A percentile compares a stretch with the other conserved stretches of the same genome.
phyloP scores from a whole-genome alignment of 2,113 vertebrate genomes.

The Ascaphus truei region DNA sequence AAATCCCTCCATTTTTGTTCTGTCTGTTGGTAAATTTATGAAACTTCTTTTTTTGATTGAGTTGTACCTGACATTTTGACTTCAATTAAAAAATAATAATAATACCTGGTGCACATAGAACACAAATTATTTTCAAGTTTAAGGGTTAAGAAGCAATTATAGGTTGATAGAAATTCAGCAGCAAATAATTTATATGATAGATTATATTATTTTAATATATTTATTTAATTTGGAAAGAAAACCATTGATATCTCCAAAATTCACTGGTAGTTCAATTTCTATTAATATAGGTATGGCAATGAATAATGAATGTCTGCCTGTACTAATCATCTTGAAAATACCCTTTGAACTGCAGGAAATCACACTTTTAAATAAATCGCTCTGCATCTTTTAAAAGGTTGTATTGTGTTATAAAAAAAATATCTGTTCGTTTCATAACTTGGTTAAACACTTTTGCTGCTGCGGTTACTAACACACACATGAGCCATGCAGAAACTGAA shows the following conservation, averaged over 20 bases:
- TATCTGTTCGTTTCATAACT: neutral
- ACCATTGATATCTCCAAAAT: constrained; percentile 14
- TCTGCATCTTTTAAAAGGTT: neutral
- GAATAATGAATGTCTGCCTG: constrained; percentile 30
- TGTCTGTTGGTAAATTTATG: too few species aligned
- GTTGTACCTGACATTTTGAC: neutral
- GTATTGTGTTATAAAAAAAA: neutral
- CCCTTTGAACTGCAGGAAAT: constrained; percentile 35
- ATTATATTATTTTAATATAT: too few species aligned
- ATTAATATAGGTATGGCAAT: constrained; percentile 27
- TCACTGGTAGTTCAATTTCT: constrained; percentile 21
- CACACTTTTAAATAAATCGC: constrained; percentile 32
- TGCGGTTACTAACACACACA: too few species aligned
- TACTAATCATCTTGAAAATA: constrained; percentile 32
- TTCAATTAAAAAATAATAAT: constrained; percentile 5
- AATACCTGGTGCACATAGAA: neutral
- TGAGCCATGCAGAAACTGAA: too few species aligned
- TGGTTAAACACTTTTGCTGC: neutral
- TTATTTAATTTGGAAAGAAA: constrained; percentile 16
- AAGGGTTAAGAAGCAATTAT: constrained; percentile 29
- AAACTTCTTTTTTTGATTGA: neutral
- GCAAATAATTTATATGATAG: constrained; percentile 11
- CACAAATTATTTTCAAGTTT: neutral
- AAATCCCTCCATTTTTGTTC: too few species aligned
- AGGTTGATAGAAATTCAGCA: constrained; percentile 24